These are phyloP conservation scores for Enteromius fasciolatus DNA, from an alignment of 2,797 vertebrate species.

Conservation along the genomic window DNA sequence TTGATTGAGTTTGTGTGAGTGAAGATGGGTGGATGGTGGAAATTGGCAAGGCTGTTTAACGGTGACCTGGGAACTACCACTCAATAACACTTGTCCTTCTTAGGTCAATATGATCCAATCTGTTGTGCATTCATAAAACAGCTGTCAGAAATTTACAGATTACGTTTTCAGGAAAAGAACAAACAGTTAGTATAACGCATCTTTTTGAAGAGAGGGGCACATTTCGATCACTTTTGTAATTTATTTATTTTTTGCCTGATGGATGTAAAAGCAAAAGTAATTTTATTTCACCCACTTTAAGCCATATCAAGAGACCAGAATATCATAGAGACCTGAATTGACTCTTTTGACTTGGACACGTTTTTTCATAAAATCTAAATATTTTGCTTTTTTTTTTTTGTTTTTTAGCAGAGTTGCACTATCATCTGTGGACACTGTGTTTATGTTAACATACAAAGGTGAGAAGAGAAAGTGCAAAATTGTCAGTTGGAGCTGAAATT, in stretches of 20 bases:
- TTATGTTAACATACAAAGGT: background rate
- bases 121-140: background rate
- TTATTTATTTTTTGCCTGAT: background rate
- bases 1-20: constrained; percentile 1
- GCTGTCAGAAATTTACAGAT: background rate
- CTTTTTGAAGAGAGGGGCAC: background rate
- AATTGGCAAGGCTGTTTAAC: background rate
- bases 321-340: background rate
- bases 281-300: background rate
- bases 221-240: background rate
- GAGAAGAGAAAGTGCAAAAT: background rate
- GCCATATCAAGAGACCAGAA: background rate
- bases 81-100: background rate
- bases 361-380: background rate
- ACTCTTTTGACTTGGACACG: background rate
- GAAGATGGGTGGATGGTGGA: background rate
- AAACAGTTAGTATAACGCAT: background rate
- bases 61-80: background rate
- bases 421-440: background rate
- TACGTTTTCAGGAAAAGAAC: background rate
- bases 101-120: background rate
- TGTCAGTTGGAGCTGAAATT: background rate
- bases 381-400: background rate
- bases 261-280: background rate
- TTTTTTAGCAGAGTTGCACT: background rate